Percentiles rank a stretch among this genome's conserved stretches.
phyloP scores from a whole-genome alignment of 2,797 vertebrate species.

The Parotocinclus haroldoi region DNA sequence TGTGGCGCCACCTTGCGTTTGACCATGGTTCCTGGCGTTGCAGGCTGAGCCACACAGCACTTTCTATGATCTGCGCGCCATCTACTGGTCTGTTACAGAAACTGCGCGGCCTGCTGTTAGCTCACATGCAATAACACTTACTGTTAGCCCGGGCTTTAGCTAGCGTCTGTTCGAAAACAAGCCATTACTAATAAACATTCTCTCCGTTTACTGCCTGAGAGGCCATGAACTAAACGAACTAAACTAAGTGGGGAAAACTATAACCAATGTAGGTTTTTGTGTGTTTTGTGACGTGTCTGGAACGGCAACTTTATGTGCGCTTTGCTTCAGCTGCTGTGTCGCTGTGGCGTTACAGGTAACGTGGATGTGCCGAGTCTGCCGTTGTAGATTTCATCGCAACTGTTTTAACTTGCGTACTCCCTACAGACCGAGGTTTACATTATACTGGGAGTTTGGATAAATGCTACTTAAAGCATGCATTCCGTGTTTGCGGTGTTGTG shows the following conservation, averaged over 20 bases:
- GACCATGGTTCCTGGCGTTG: no score
- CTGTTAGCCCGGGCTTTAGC: slow-evolving; percentile 37
- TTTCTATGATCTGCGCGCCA: slow-evolving; percentile 34
- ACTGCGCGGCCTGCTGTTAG: slow-evolving; percentile 28
- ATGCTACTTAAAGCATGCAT: background rate
- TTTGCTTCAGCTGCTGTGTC: background rate
- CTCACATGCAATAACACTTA: slow-evolving; percentile 12
- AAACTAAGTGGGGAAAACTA: background rate
- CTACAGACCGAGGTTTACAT: background rate
- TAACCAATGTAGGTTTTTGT: background rate
- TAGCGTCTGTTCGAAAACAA: slow-evolving; percentile 8
- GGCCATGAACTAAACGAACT: background rate
- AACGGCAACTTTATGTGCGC: slow-evolving; percentile 10
- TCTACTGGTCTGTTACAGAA: slow-evolving; percentile 42
- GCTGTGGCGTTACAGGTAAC: slow-evolving; percentile 14
- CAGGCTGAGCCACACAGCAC: no score
- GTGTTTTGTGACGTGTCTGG: background rate
- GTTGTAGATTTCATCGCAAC: background rate
- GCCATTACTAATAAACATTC: background rate
- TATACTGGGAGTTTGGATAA: background rate
- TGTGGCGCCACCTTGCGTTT: no score
- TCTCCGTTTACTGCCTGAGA: background rate
- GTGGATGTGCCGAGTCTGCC: background rate
- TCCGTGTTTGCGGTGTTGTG: background rate
- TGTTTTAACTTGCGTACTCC: background rate